These are phyloP conservation scores for Galago senegalensis DNA, from an alignment of 2,797 vertebrate genomes.

Conservation along the genomic window DNA sequence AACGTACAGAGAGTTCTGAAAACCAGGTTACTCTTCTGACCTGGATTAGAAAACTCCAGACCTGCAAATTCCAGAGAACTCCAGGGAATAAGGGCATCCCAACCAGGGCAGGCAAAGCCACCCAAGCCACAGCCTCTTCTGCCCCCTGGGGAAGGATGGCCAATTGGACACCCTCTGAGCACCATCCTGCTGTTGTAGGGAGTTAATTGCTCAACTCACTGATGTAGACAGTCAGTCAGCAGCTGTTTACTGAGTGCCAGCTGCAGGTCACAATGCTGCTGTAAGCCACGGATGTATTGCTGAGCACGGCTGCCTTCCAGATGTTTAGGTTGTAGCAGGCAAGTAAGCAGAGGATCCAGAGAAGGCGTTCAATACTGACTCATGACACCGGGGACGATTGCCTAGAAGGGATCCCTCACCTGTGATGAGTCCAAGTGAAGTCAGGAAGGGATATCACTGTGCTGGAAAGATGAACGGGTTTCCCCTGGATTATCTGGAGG, in stretches of 20 bases:
- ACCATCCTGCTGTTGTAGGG: not conserved
- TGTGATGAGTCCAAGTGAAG: not conserved
- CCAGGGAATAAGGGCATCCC: not conserved
- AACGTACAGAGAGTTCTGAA: constrained; percentile 25
- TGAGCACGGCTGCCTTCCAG: not conserved
- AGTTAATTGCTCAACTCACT: not conserved
- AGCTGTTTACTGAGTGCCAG: not conserved
- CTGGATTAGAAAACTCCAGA: not conserved
- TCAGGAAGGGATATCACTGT: fast-evolving
- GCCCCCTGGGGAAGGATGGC: not conserved
- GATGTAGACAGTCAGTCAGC: not conserved
- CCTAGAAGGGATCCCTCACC: not conserved
- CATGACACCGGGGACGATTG: not conserved
- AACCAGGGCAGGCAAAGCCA: not conserved
- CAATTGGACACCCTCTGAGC: not conserved
- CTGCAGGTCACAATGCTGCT: no score
- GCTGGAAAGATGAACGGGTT: no score
- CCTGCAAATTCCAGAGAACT: not conserved
- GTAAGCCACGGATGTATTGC: fast-evolving
- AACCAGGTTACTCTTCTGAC: constrained; percentile 2
- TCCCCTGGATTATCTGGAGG: fast-evolving
- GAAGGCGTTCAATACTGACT: not conserved
- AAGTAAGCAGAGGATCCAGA: not conserved
- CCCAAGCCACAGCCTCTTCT: not conserved
- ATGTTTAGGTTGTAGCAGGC: not conserved